Base-by-base conservation (phyloP, 2,888 invertebrate species). In the Andrena praecox region DNA sequence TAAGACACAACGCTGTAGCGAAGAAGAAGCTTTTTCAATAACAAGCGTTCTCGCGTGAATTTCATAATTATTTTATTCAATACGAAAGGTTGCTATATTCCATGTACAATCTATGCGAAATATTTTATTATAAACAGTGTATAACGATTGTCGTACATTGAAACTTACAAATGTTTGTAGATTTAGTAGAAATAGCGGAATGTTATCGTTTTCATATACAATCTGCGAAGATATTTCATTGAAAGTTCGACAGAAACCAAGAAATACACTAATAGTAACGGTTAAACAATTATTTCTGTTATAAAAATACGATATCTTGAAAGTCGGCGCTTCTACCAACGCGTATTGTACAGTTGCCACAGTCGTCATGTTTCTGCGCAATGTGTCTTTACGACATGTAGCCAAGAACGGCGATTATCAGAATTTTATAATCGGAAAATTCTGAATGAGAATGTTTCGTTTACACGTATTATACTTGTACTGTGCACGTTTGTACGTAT, bases 81-180 rank as follows among this genome's bases (percentile, higher is more conserved):
- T 24, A 6, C 29, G 8, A 63, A 33, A 73, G 60, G 4, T 31
- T 73, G 59, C 79, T 42, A 62, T 50, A 52, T 33, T 62, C 63
- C 24, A 6, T 52, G 35, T 27, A 1, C 54, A 54, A 33, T 67
- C 48, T 56, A 56, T 70, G 69, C 50, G 52, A 7, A 68, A 64
- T 59, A 68, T 80, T 59, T 12, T 60, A 52, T 60, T 48, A 74
- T 69, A 69, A 73, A 80, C 27, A 67, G 33, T 66, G 31, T 42
- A 69, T 60, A 70, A 79, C 12, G 50, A 59, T 66, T 52, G 10
- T 66, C 42, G 59, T 71, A 70, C 29, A 80, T 70, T 4, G 8
- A 33, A 71, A 52, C 60, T 33, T 69, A 72, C 27, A 71, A 62
- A n/a, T 67, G 12, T 54, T 63, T 12, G 31, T 33, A 63, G 16